A percentile compares a stretch with the other conserved stretches of the same genome.
phyloP scores from a whole-genome alignment of 92 coral and sea anemone genomes.

The Actinostola sp. region DNA sequence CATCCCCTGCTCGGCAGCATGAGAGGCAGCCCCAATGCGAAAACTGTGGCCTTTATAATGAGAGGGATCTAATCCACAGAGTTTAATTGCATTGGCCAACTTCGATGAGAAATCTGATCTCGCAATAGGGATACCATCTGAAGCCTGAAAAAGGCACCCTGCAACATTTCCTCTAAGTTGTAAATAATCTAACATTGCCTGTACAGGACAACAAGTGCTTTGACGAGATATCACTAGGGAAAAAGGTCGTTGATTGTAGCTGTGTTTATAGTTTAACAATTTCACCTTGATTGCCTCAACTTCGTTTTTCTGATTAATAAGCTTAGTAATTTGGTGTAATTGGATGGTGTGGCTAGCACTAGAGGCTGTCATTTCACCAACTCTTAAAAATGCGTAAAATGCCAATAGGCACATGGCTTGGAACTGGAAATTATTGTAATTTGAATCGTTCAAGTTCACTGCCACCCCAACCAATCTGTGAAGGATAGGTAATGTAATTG shows the following conservation, averaged over 20 bases:
- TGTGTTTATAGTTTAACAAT: conserved; percentile 41
- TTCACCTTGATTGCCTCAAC: conserved; percentile 19
- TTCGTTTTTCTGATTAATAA: not conserved
- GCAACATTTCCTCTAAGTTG: conserved; percentile 18
- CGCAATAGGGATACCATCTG: conserved; percentile 22
- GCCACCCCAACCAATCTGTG: conserved; percentile 17
- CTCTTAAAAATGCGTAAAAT: conserved; percentile 37
- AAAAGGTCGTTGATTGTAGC: conserved; percentile 55
- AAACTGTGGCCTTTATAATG: conserved; percentile 47
- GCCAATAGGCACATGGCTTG: conserved; percentile 31
- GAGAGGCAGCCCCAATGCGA: conserved; percentile 49
- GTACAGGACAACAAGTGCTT: conserved; percentile 28
- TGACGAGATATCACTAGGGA: conserved; percentile 25
- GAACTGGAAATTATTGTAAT: conserved; percentile 30
- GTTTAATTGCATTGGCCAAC: conserved; percentile 25
- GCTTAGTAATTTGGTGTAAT: not conserved
- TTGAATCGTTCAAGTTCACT: not conserved
- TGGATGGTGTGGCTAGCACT: not conserved
- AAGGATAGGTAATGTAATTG: conserved; percentile 36
- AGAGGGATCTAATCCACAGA: conserved; percentile 37
- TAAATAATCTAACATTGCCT: conserved; percentile 17
- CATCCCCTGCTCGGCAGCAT: conserved; percentile 59
- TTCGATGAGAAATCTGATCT: conserved; percentile 20
- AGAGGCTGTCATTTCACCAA: conserved; percentile 48
- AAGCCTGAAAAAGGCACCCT: conserved; percentile 25